These are phyloP conservation scores for Drosophila cognata DNA, from an alignment of 2,888 invertebrate species.

Conservation along the genomic window DNA sequence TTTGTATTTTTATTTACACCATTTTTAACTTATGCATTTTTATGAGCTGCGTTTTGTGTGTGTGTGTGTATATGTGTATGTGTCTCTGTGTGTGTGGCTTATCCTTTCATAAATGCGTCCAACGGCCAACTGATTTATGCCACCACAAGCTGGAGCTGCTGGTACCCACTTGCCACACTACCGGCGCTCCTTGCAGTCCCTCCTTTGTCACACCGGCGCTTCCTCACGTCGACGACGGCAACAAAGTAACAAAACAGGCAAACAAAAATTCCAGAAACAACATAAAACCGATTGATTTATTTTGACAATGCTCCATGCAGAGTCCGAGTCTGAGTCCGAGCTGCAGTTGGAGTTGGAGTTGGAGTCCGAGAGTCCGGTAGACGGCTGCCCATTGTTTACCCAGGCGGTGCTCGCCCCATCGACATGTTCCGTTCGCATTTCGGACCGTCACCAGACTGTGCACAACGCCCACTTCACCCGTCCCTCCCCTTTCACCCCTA, in stretches of 20 bases:
- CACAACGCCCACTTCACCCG: not conserved
- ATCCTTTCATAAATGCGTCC: conserved; percentile 82
- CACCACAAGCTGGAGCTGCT: conserved; percentile 74
- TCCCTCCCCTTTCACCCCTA: conserved; percentile 3
- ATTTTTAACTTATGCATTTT: conserved; percentile 72
- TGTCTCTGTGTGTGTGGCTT: conserved; percentile 57
- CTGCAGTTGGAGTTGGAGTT: not conserved
- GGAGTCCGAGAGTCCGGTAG: conserved; percentile 27
- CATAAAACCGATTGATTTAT: conserved; percentile 84
- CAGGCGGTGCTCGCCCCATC: conserved; percentile 46
- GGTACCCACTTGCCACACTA: conserved; percentile 42
- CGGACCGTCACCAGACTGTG: conserved; percentile 59
- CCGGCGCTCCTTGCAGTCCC: not conserved
- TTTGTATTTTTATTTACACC: conserved; percentile 73
- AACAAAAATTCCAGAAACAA: conserved; percentile 81
- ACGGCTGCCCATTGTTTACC: conserved; percentile 60
- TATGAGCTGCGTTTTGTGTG: conserved; percentile 58
- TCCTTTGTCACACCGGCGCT: conserved; percentile 39
- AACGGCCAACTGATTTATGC: conserved; percentile 77
- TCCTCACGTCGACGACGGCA: conserved; percentile 45
- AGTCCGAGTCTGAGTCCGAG: conserved; percentile 20
- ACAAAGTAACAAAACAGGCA: conserved; percentile 77
- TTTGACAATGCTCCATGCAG: conserved; percentile 82
- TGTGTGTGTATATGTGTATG: conserved; percentile 21
- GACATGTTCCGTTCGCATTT: conserved; percentile 74